Conservation (phyloP, 2,888 invertebrate species). For the Tetanocera ferruginea region DNA sequence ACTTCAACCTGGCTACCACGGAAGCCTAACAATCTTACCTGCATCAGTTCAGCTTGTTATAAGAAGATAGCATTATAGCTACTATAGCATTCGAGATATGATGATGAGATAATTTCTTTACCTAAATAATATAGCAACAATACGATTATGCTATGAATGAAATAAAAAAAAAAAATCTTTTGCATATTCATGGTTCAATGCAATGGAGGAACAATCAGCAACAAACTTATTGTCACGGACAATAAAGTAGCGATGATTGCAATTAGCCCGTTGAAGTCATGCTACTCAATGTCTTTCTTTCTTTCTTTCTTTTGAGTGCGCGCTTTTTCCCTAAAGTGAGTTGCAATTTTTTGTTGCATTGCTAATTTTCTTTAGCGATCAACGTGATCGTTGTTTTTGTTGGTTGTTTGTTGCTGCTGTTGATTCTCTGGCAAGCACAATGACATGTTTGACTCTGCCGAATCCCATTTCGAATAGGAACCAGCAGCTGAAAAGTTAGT, state of each 20-base stretch:
- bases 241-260: not conserved
- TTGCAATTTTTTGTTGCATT: not conserved
- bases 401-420: not conserved
- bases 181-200: too few species aligned
- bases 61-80: not conserved
- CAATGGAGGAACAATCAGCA: not conserved
- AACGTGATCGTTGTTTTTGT: not conserved
- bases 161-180: too few species aligned
- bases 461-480: not conserved
- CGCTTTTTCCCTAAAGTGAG: not conserved
- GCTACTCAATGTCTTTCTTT: not conserved
- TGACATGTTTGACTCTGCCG: not conserved
- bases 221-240: conserved; percentile 6
- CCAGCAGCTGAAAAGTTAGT: not conserved
- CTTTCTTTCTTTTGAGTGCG: not conserved
- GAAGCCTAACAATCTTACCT: not conserved
- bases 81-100: too few species aligned
- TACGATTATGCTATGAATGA: too few species aligned
- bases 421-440: not conserved
- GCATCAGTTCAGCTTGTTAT: not conserved
- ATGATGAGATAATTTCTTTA: too few species aligned
- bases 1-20: not conserved
- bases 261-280: not conserved
- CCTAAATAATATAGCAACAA: too few species aligned
- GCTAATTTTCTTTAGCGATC: not conserved